Evolutionary conservation across 2,797 vertebrate genomes (phyloP).

Genomic region (Peromyscus aztecus): DNA sequence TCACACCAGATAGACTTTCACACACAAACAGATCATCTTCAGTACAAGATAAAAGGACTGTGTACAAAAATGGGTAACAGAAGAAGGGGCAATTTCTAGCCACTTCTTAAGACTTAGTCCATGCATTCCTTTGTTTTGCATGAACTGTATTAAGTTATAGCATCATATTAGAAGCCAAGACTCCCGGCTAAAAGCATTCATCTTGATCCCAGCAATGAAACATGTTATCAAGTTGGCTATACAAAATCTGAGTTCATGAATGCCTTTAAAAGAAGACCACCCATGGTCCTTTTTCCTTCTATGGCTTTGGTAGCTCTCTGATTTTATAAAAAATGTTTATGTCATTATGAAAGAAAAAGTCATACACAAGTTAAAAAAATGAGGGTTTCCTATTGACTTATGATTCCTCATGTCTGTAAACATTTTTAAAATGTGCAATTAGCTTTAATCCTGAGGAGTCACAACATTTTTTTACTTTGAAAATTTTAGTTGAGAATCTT

Average conservation of each 20-base stretch:
- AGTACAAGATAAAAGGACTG: not conserved
- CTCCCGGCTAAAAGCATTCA: not conserved
- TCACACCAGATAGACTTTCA: not conserved
- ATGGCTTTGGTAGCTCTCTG: not conserved
- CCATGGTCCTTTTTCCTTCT: not conserved
- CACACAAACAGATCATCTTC: not conserved
- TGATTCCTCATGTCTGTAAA: not conserved
- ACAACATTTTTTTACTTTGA: constrained; percentile 5
- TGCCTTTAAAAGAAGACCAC: not conserved
- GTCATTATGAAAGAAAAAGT: not conserved
- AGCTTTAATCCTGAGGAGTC: not conserved
- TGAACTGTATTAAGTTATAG: not conserved
- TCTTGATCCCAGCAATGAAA: constrained; percentile 12
- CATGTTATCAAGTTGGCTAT: not conserved
- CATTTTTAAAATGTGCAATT: constrained; percentile 27
- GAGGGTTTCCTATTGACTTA: not conserved
- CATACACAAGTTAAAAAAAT: not conserved
- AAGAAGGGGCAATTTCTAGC: not conserved
- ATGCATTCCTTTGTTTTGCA: not conserved
- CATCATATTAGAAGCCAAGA: not conserved
- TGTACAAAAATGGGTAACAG: rapidly evolving
- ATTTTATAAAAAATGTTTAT: constrained; percentile 18
- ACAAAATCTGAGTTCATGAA: constrained; percentile 30
- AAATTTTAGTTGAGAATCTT: constrained; percentile 26
- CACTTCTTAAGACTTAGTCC: not conserved